A percentile compares a stretch with the other conserved stretches of the same genome.
Evolutionary conservation across 2,888 invertebrate genomes (phyloP).

Genomic region (Andricus curvator): DNA sequence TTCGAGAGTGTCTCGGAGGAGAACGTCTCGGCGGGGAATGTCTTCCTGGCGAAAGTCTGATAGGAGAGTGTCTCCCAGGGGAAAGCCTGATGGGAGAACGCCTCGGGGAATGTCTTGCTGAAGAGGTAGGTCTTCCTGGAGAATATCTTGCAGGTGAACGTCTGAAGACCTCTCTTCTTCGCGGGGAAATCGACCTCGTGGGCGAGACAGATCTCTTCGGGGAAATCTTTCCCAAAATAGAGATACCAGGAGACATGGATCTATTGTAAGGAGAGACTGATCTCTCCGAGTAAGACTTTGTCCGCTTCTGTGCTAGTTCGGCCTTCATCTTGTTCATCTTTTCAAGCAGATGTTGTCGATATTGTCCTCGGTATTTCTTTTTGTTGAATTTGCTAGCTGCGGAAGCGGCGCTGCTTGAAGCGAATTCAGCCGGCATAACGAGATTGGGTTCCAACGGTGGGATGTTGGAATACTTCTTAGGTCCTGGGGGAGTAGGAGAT

Average conservation of each 20-base stretch:
- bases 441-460: conserved; percentile 46
- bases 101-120: too few species aligned
- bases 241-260: not conserved
- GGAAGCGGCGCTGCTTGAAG: not conserved
- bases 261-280: not conserved
- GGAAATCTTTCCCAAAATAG: not conserved
- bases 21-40: not conserved
- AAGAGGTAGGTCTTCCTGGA: not conserved
- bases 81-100: too few species aligned
- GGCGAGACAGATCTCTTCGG: conserved; percentile 7
- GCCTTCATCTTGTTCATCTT: conserved; percentile 62
- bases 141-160: conserved; percentile 1
- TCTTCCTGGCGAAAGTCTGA: conserved; percentile 2
- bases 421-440: not conserved
- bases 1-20: not conserved
- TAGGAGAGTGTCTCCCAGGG: not conserved
- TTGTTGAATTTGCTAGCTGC: not conserved
- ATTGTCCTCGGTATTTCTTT: conserved; percentile 20
- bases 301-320: conserved; percentile 17
- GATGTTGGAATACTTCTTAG: conserved; percentile 51
- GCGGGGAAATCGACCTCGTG: not conserved
- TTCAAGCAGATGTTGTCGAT: conserved; percentile 58
- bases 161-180: not conserved
- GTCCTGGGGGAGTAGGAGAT: conserved; percentile 17
- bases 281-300: not conserved